These are phyloP conservation scores for Limonius californicus DNA, from an alignment of 1,140 invertebrate species.

Conservation along the genomic window DNA sequence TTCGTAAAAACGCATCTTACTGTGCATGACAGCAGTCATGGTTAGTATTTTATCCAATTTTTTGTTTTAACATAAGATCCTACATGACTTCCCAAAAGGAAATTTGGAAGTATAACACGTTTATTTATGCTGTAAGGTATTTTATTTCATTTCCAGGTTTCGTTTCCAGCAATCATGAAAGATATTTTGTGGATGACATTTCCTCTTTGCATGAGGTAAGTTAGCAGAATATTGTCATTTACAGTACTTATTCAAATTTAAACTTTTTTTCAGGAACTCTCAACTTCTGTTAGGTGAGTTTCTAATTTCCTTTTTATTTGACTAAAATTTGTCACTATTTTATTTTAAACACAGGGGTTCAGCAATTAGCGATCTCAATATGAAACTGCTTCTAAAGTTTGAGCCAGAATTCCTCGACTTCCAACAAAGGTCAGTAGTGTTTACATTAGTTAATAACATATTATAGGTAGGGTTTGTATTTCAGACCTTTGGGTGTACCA, in stretches of 20 bases:
- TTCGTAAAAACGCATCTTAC: conserved; percentile 46
- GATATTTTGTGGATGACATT: conserved; percentile 44
- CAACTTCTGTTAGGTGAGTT: conserved; percentile 33
- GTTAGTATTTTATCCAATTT: conserved; percentile 30
- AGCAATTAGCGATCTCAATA: conserved; percentile 38
- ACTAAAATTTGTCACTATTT: no score
- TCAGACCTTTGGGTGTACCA: conserved; percentile 78
- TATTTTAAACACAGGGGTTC: conserved; percentile 39
- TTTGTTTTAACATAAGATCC: background rate
- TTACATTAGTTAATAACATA: no score
- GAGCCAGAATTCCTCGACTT: conserved; percentile 65
- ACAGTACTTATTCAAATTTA: conserved; percentile 15
- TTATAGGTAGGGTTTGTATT: no score
- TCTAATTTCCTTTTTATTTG: conserved; percentile 13
- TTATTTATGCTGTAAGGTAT: background rate
- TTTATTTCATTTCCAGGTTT: conserved; percentile 37
- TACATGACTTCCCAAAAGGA: background rate
- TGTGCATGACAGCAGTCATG: conserved; percentile 47
- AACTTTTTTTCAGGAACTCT: conserved; percentile 38
- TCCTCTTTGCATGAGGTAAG: conserved; percentile 43
- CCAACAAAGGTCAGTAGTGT: conserved; percentile 64
- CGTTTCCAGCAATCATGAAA: conserved; percentile 40
- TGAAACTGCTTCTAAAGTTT: conserved; percentile 51
- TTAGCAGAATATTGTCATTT: no score
- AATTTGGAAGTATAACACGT: background rate